Conservation (phyloP, 2,888 invertebrate genomes). For the Falcaria lacertinaria region DNA sequence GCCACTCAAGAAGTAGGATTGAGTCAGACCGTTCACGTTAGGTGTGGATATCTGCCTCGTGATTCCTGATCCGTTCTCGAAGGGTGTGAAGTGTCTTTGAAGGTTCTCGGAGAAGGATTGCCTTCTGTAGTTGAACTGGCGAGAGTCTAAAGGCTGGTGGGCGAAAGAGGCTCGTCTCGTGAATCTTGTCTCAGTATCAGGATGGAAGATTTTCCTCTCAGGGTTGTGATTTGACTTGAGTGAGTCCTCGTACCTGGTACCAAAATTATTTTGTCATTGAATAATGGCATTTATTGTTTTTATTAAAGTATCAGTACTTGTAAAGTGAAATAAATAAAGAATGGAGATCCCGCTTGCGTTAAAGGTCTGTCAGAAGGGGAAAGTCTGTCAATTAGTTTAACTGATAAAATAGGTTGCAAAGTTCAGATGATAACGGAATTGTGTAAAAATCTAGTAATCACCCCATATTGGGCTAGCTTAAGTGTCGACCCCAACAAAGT, state of each 20-base stretch:
- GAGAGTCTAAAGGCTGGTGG: constrained; percentile 54
- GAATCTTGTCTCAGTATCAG: constrained; percentile 46
- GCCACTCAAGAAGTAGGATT: constrained; percentile 52
- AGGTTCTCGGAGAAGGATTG: constrained; percentile 72
- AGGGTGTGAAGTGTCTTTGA: constrained; percentile 57
- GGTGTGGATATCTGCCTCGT: constrained; percentile 62
- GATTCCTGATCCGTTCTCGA: constrained; percentile 48
- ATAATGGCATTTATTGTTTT: neutral
- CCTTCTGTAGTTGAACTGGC: constrained; percentile 49
- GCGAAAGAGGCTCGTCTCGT: constrained; percentile 61
- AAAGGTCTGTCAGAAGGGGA: no score
- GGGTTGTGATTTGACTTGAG: constrained; percentile 83
- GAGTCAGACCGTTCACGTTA: constrained; percentile 51
- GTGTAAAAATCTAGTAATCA: no score
- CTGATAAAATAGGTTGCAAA: no score
- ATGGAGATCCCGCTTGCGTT: no score
- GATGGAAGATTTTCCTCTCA: constrained; percentile 44
- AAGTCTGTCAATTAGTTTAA: no score
- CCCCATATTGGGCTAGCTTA: no score
- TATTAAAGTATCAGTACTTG: neutral
- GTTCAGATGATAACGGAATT: no score
- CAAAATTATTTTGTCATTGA: constrained; percentile 2
- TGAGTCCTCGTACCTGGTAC: constrained; percentile 90
- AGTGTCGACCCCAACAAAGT: no score
- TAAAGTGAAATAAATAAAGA: no score